phyloP scores from a whole-genome alignment of 2,888 invertebrate genomes.

The Enchytraeus crypticus region DNA sequence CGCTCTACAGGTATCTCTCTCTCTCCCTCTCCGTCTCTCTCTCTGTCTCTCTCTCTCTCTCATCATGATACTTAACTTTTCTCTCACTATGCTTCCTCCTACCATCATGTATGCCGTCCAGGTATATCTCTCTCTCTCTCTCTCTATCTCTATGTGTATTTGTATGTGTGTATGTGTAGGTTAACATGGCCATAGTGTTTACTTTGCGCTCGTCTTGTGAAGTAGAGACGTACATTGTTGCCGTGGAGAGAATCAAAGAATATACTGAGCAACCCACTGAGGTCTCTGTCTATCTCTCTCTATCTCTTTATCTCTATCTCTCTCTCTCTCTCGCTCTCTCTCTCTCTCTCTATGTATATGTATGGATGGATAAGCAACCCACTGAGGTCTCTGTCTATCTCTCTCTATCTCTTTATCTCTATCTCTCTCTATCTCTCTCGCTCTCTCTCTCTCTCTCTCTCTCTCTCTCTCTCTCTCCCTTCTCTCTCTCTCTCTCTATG shows the following conservation, averaged over 20 bases:
- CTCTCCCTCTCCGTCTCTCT: neutral
- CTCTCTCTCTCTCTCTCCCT: too few relatives aligned
- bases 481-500: too few relatives aligned
- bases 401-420: too few relatives aligned
- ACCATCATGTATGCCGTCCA: constrained; percentile 58
- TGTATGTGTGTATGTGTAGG: constrained; percentile 14
- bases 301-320: too few relatives aligned
- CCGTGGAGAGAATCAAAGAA: constrained; percentile 27
- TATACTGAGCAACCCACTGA: constrained; percentile 22
- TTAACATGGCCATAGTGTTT: constrained; percentile 22
- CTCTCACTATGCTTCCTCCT: constrained; percentile 90
- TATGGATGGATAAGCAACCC: too few relatives aligned
- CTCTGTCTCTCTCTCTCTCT: constrained; percentile 88
- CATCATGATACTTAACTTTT: constrained; percentile 81
- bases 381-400: too few relatives aligned
- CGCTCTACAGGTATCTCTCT: constrained; percentile 23
- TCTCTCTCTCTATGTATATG: too few relatives aligned
- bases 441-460: too few relatives aligned
- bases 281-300: constrained; percentile 7
- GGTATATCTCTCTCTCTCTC: too few relatives aligned
- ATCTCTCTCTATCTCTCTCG: too few relatives aligned
- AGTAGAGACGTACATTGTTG: constrained; percentile 28
- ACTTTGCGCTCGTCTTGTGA: constrained; percentile 25
- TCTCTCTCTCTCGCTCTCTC: too few relatives aligned
- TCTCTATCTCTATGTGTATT: too few relatives aligned